phyloP scores from a whole-genome alignment of 2,113 vertebrate species.

The Nerophis lumbriciformis region DNA sequence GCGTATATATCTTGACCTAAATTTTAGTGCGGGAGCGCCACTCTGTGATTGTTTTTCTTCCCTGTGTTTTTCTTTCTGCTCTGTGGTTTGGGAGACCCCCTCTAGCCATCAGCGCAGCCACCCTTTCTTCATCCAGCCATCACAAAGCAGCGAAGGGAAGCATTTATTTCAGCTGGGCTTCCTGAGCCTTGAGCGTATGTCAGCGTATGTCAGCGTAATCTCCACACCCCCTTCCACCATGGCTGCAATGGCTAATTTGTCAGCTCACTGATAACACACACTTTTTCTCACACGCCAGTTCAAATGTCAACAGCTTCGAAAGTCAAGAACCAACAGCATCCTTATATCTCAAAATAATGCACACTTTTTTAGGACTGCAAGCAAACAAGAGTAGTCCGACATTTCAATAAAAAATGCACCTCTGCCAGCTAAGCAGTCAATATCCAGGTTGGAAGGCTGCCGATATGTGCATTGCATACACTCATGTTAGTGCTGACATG shows the following conservation, averaged over 20 bases:
- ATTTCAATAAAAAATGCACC: conserved; percentile 38
- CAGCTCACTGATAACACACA: conserved; percentile 53
- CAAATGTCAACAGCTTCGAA: conserved; percentile 50
- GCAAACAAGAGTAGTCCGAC: background rate
- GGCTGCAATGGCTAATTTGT: conserved; percentile 59
- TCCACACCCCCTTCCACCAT: conserved; percentile 21
- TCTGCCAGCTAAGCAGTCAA: conserved; percentile 25
- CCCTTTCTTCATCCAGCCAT: conserved; percentile 47
- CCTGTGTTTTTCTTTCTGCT: conserved; percentile 62
- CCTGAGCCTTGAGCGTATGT: conserved; percentile 26
- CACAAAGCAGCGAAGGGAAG: conserved; percentile 46
- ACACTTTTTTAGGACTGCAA: background rate
- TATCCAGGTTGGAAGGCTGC: conserved; percentile 42
- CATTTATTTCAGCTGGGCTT: conserved; percentile 52
- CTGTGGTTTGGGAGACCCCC: conserved; percentile 55
- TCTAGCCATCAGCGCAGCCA: conserved; percentile 45
- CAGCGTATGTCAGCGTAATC: conserved; percentile 43
- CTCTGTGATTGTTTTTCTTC: conserved; percentile 60
- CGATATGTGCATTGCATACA: conserved; percentile 41
- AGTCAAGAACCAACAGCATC: conserved; percentile 17
- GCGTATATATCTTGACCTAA: conserved; percentile 47
- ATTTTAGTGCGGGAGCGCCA: conserved; percentile 42
- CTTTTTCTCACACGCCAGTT: conserved; percentile 49
- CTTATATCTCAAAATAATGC: conserved; percentile 6
- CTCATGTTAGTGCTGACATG: conserved; percentile 37